phyloP scores from a whole-genome alignment of 2,888 invertebrate species.

The Ochropacha duplaris region DNA sequence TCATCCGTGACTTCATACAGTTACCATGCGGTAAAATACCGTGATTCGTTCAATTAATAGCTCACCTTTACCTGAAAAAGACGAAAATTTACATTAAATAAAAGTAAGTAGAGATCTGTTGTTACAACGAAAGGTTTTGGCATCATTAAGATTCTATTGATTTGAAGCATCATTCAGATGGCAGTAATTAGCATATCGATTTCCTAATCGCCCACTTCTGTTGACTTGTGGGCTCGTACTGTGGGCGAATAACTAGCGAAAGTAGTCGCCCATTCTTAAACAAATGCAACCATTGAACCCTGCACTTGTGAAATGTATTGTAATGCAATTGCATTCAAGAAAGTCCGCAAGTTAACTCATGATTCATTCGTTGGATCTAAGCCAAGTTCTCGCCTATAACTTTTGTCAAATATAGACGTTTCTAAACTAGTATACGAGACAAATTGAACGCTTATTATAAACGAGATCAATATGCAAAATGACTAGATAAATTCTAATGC shows the following conservation, averaged over 20 bases:
- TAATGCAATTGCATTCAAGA: constrained; percentile 7
- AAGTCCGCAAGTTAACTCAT: neutral
- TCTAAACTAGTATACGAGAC: constrained; percentile 8
- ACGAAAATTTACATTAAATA: constrained; percentile 35
- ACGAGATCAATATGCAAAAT: constrained; percentile 23
- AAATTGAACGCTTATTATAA: constrained; percentile 18
- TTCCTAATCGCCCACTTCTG: constrained; percentile 56
- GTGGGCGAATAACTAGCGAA: constrained; percentile 67
- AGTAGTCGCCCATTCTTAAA: constrained; percentile 43
- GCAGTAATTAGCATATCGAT: constrained; percentile 53
- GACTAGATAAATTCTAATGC: constrained; percentile 26
- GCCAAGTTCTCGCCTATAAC: neutral
- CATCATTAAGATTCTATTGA: constrained; percentile 19
- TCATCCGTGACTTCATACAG: constrained; percentile 15
- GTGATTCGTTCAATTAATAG: constrained; percentile 5
- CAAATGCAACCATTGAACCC: constrained; percentile 39
- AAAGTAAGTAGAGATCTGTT: constrained; percentile 11
- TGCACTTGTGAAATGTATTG: constrained; percentile 26
- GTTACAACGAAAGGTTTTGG: constrained; percentile 5
- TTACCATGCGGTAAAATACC: constrained; percentile 13
- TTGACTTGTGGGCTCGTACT: constrained; percentile 7
- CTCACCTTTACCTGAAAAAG: constrained; percentile 77
- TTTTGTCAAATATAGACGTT: neutral
- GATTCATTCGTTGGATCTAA: neutral
- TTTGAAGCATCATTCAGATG: constrained; percentile 35